These are phyloP conservation scores for Belonocnema kinseyi DNA, from an alignment of 1,140 invertebrate species.

Conservation along the genomic window DNA sequence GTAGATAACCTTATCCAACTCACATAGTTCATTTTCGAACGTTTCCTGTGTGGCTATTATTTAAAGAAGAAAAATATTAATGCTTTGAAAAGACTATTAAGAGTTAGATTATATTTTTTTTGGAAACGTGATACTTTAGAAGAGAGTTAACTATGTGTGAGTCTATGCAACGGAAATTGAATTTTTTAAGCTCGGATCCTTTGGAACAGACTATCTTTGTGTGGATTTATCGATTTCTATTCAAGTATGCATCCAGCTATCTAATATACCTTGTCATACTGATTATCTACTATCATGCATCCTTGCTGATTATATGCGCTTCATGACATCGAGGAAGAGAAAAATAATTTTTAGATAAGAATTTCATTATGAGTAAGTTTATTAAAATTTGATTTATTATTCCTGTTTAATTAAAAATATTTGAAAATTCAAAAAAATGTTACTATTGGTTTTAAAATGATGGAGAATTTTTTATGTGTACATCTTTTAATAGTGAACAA, in stretches of 20 bases:
- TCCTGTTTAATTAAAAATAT: no score
- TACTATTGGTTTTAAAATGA: no score
- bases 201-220: constrained; percentile 42
- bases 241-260: constrained; percentile 56
- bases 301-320: constrained; percentile 61
- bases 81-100: neutral
- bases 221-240: constrained; percentile 56
- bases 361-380: constrained; percentile 31
- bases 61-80: neutral
- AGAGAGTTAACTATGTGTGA: constrained; percentile 28
- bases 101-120: constrained; percentile 30
- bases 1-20: no score
- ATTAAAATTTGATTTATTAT: neutral
- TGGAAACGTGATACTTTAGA: constrained; percentile 25
- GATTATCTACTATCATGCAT: constrained; percentile 66
- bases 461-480: no score
- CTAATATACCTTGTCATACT: constrained; percentile 58
- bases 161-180: constrained; percentile 13
- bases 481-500: no score
- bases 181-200: constrained; percentile 19
- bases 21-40: no score
- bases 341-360: neutral
- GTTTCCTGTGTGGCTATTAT: no score
- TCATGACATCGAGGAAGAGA: constrained; percentile 43
- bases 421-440: no score